phyloP scores from a whole-genome alignment of 2,888 invertebrate species.

The Hemithea aestivaria region DNA sequence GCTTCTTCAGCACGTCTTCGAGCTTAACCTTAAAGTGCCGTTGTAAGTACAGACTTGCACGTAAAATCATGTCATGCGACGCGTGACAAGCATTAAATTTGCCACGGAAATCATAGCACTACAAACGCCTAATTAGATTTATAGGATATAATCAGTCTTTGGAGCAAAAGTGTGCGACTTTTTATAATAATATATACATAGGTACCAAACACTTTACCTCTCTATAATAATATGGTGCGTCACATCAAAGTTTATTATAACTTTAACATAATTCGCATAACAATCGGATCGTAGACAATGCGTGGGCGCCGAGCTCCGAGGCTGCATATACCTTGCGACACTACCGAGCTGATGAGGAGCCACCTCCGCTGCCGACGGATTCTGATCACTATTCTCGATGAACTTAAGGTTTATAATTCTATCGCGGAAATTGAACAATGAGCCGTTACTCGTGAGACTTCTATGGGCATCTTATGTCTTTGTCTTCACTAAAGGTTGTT shows the following conservation, averaged over 20 bases:
- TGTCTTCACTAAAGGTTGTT: not conserved
- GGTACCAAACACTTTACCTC: too few species aligned
- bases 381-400: not conserved
- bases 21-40: too few species aligned
- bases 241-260: not conserved
- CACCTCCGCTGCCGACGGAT: conserved; percentile 2
- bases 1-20: too few species aligned
- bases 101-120: too few species aligned
- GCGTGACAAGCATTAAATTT: too few species aligned
- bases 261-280: conserved; percentile 17
- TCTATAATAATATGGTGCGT: too few species aligned
- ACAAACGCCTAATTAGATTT: too few species aligned
- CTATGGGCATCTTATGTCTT: conserved; percentile 12
- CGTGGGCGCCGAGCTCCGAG: conserved; percentile 34
- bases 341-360: conserved; percentile 28
- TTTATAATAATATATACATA: too few species aligned
- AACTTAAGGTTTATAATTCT: not conserved
- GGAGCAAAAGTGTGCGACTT: too few species aligned
- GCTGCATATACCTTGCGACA: conserved; percentile 32
- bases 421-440: conserved; percentile 29
- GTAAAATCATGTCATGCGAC: too few species aligned
- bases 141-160: too few species aligned
- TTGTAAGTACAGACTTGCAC: too few species aligned
- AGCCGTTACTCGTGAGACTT: conserved; percentile 31
- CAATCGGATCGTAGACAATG: conserved; percentile 32